phyloP scores from a whole-genome alignment of 2,888 invertebrate genomes.

The Tromatobia lineatoria region DNA sequence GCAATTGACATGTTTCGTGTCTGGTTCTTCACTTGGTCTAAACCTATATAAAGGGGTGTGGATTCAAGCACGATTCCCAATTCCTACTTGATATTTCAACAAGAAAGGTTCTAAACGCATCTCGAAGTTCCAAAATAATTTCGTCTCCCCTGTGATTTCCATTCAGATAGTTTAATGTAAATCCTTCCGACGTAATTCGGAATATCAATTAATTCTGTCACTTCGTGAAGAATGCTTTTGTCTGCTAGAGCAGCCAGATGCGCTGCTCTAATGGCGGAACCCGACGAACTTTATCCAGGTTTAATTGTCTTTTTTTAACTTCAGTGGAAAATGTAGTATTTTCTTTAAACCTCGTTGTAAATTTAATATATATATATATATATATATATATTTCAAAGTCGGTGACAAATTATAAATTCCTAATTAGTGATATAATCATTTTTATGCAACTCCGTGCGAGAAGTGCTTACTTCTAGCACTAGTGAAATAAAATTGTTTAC shows the following conservation, averaged over 20 bases:
- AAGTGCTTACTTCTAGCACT: no score
- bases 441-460: no score
- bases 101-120: constrained; percentile 33
- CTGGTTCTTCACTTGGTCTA: constrained; percentile 30
- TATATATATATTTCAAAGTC: no score
- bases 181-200: not conserved
- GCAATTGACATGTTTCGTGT: constrained; percentile 81
- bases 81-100: constrained; percentile 44
- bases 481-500: no score
- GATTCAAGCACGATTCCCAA: constrained; percentile 66
- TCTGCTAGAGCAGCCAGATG: constrained; percentile 80
- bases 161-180: not conserved
- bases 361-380: no score
- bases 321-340: not conserved
- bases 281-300: constrained; percentile 83
- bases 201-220: constrained; percentile 20
- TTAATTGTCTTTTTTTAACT: not conserved
- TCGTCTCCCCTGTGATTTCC: not conserved
- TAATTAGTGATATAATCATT: no score
- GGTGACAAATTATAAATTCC: no score
- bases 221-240: constrained; percentile 74
- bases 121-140: not conserved
- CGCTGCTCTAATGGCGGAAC: constrained; percentile 82
- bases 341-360: not conserved
- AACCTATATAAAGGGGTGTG: constrained; percentile 74